Percentiles rank a stretch among this genome's conserved stretches.
Conservation (phyloP, 1,140 invertebrate species). For the Liolophura sinensis region DNA sequence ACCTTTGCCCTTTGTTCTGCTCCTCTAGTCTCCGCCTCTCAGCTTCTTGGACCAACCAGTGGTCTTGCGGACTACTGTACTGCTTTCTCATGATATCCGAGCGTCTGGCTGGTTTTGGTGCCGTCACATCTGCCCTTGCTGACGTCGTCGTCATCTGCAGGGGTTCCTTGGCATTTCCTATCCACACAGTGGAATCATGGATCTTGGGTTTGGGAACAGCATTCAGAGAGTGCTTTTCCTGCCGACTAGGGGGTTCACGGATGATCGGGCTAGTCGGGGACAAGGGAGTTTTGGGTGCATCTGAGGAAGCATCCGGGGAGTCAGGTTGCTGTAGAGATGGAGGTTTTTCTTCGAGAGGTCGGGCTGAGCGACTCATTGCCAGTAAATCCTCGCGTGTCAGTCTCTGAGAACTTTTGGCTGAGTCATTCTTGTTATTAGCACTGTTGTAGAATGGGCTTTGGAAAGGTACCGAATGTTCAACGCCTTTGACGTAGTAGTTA, state of each 20-base stretch:
- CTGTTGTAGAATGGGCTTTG: background rate
- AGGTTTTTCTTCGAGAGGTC: slow-evolving; percentile 30
- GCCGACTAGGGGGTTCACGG: slow-evolving; percentile 30
- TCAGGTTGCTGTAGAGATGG: slow-evolving; percentile 3
- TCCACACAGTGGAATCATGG: slow-evolving; percentile 31
- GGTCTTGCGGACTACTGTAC: slow-evolving; percentile 42
- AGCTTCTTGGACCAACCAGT: slow-evolving; percentile 74
- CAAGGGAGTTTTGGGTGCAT: background rate
- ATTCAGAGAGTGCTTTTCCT: slow-evolving; percentile 41
- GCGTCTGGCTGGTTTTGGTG: slow-evolving; percentile 4
- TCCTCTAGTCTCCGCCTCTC: slow-evolving; percentile 70
- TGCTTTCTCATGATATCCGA: slow-evolving; percentile 14
- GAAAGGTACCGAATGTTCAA: background rate
- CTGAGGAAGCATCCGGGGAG: background rate
- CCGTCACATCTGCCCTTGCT: background rate
- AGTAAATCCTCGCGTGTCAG: slow-evolving; percentile 43
- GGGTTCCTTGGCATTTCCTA: slow-evolving; percentile 4
- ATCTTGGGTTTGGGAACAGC: slow-evolving; percentile 41
- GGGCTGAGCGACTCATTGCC: slow-evolving; percentile 49
- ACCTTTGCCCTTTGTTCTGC: too few species aligned
- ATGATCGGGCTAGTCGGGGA: slow-evolving; percentile 15
- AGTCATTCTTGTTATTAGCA: slow-evolving; percentile 1
- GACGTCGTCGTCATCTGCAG: background rate
- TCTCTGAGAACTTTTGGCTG: background rate
- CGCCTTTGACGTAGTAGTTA: background rate